Conservation (phyloP, 2,888 invertebrate species). For the Drosophila picticornis region DNA sequence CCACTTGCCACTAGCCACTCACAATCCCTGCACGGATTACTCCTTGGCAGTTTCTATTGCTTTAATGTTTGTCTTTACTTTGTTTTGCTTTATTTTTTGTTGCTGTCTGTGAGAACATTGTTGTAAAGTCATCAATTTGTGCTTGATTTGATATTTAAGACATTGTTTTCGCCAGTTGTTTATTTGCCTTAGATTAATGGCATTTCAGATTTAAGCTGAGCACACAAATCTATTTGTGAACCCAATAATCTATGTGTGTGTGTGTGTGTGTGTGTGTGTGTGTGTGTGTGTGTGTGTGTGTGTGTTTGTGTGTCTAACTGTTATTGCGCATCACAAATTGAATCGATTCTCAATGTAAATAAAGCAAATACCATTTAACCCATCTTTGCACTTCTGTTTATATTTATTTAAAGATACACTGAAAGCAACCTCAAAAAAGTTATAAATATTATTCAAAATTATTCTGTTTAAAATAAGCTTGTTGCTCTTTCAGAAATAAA, state of each 20-base stretch:
- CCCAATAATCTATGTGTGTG: background rate
- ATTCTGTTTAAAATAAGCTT: background rate
- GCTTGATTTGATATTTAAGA: conserved; percentile 50
- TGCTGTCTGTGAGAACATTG: conserved; percentile 30
- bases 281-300: background rate
- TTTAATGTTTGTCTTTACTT: conserved; percentile 7
- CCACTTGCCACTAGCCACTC: background rate
- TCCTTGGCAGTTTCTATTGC: background rate
- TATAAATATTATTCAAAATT: background rate
- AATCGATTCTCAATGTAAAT: background rate
- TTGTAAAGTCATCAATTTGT: conserved; percentile 50
- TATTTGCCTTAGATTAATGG: conserved; percentile 5
- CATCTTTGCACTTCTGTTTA: background rate
- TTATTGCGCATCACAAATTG: background rate
- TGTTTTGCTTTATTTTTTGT: conserved; percentile 1
- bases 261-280: background rate
- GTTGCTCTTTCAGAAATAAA: background rate
- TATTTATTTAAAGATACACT: background rate
- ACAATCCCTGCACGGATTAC: background rate
- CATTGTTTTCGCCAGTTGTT: conserved; percentile 19
- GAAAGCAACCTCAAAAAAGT: background rate
- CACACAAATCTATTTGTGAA: background rate
- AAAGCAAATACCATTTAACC: background rate
- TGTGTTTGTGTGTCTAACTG: background rate
- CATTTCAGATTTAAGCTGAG: background rate